These are phyloP conservation scores for Mesorhabditis spiculigera DNA, from an alignment of 2,888 invertebrate species.

Conservation along the genomic window DNA sequence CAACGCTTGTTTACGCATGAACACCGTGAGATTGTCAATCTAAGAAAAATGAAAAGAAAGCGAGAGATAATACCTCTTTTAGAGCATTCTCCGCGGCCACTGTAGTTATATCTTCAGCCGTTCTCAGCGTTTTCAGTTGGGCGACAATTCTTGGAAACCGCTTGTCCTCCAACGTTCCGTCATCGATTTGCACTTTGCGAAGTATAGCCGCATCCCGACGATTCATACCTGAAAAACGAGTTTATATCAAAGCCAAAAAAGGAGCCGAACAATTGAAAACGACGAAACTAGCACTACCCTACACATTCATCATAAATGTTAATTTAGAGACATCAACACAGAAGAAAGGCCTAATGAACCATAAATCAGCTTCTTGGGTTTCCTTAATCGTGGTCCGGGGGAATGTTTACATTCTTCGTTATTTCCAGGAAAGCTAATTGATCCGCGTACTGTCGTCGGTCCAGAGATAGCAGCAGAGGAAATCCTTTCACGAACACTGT, in stretches of 20 bases:
- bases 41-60: slow-evolving; percentile 11
- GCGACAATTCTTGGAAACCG: slow-evolving; percentile 60
- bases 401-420: slow-evolving; percentile 33
- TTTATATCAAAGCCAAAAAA: no score
- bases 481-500: slow-evolving; percentile 47
- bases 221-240: no score
- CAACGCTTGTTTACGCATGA: slow-evolving; percentile 34
- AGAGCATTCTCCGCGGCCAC: slow-evolving; percentile 28
- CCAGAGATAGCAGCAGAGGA: slow-evolving; percentile 51
- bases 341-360: neutral
- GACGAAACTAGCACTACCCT: no score
- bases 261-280: no score
- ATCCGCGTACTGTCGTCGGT: slow-evolving; percentile 37
- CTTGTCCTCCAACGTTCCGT: slow-evolving; percentile 92
- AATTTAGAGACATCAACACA: neutral
- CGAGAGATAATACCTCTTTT: slow-evolving; percentile 19
- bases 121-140: slow-evolving; percentile 19
- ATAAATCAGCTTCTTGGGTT: neutral
- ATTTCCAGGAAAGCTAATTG: slow-evolving; percentile 36
- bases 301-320: no score
- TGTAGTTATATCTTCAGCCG: slow-evolving; percentile 11
- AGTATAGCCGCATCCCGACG: slow-evolving; percentile 81
- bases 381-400: slow-evolving; percentile 33
- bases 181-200: slow-evolving; percentile 84
- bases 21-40: slow-evolving; percentile 39